phyloP scores from a whole-genome alignment of 1,140 invertebrate species.

The Trachymyrmex cornetzi region DNA sequence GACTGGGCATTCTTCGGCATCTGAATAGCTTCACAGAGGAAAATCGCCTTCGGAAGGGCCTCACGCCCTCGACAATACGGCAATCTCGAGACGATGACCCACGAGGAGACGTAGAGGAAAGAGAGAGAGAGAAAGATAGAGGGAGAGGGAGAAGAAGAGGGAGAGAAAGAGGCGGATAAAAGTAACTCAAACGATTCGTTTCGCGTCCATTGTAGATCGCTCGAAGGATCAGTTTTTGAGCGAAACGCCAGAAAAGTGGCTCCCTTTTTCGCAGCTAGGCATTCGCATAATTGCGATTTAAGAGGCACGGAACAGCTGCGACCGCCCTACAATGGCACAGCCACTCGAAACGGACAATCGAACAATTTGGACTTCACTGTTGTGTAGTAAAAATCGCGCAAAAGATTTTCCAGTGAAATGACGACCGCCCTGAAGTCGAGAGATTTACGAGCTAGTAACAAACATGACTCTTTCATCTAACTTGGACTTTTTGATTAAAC shows the following conservation, averaged over 20 bases:
- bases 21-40: conserved; percentile 77
- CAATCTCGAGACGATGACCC: conserved; percentile 64
- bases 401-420: conserved; percentile 62
- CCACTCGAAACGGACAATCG: conserved; percentile 80
- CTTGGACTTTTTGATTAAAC: background rate
- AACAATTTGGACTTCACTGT: conserved; percentile 78
- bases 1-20: conserved; percentile 72
- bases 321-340: conserved; percentile 70
- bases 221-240: conserved; percentile 78
- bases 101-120: background rate
- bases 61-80: conserved; percentile 81
- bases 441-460: conserved; percentile 24
- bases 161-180: conserved; percentile 57
- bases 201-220: conserved; percentile 67
- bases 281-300: conserved; percentile 82
- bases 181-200: conserved; percentile 72
- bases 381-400: conserved; percentile 68
- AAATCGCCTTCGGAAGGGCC: conserved; percentile 76
- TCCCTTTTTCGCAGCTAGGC: conserved; percentile 56
- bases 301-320: conserved; percentile 78
- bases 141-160: conserved; percentile 1
- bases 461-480: background rate
- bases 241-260: conserved; percentile 76
- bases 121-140: background rate
- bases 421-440: conserved; percentile 29